Conservation (phyloP, 2,888 invertebrate species). For the Salticus scenicus region DNA sequence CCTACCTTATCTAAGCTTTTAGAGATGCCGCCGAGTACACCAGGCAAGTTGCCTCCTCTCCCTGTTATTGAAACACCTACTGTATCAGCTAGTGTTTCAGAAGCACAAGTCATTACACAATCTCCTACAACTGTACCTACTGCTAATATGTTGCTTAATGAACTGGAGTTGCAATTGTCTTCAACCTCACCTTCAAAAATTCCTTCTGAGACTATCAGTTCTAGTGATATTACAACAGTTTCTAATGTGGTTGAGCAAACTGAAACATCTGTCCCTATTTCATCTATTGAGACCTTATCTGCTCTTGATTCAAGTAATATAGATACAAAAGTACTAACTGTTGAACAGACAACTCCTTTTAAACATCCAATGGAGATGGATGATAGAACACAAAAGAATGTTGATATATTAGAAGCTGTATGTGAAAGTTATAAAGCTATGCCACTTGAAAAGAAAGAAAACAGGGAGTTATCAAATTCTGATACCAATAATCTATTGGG, state of each 20-base stretch:
- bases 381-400: constrained; percentile 13
- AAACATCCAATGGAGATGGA: not conserved
- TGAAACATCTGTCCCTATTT: not conserved
- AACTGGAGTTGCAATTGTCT: not conserved
- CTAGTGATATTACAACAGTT: not conserved
- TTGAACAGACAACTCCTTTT: not conserved
- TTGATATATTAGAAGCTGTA: constrained; percentile 19
- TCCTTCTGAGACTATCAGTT: not conserved
- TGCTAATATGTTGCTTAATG: not conserved
- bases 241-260: not conserved
- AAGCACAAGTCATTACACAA: not conserved
- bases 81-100: not conserved
- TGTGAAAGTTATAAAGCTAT: constrained; percentile 38
- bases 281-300: not conserved
- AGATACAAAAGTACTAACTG: no score
- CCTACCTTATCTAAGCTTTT: constrained; percentile 68
- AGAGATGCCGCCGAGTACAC: constrained; percentile 69
- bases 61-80: constrained; percentile 38
- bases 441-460: constrained; percentile 27
- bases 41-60: constrained; percentile 65
- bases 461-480: not conserved
- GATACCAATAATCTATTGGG: not conserved
- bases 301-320: not conserved
- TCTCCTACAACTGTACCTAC: not conserved
- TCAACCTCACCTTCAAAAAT: constrained; percentile 3